These are phyloP conservation scores for Synanthedon andrenaeformis DNA, from an alignment of 2,888 invertebrate genomes.

Conservation along the genomic window DNA sequence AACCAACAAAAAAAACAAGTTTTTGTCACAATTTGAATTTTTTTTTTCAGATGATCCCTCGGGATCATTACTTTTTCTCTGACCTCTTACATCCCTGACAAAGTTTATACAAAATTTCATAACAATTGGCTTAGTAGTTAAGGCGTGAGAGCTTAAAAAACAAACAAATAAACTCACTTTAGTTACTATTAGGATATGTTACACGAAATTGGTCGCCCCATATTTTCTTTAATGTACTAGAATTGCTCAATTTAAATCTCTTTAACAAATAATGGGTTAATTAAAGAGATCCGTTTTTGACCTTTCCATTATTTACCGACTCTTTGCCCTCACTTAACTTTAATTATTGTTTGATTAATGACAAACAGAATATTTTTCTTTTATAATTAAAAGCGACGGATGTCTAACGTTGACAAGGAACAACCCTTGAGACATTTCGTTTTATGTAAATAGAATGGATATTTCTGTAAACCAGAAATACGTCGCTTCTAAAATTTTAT, in stretches of 20 bases:
- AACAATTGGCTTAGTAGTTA: too few relatives aligned
- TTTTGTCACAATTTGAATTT: too few relatives aligned
- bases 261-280: not conserved
- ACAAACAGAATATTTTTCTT: conserved; percentile 5
- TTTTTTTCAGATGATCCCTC: too few relatives aligned
- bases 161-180: too few relatives aligned
- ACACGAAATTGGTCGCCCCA: too few relatives aligned
- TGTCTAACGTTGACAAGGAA: not conserved
- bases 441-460: not conserved
- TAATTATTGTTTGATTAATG: conserved; percentile 10
- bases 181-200: too few relatives aligned
- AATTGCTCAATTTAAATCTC: not conserved
- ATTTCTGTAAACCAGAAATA: not conserved
- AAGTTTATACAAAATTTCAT: too few relatives aligned
- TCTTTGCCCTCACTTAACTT: not conserved
- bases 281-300: not conserved
- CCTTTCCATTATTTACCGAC: not conserved
- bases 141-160: too few relatives aligned
- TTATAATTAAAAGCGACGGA: conserved; percentile 5
- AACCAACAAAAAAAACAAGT: too few relatives aligned
- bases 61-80: too few relatives aligned
- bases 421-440: conserved; percentile 1
- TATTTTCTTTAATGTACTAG: not conserved
- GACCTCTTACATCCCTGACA: too few relatives aligned
- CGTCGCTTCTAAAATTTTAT: not conserved